These are phyloP conservation scores for Brachionus koreanus DNA, from an alignment of 1,140 invertebrate genomes.

Conservation along the genomic window DNA sequence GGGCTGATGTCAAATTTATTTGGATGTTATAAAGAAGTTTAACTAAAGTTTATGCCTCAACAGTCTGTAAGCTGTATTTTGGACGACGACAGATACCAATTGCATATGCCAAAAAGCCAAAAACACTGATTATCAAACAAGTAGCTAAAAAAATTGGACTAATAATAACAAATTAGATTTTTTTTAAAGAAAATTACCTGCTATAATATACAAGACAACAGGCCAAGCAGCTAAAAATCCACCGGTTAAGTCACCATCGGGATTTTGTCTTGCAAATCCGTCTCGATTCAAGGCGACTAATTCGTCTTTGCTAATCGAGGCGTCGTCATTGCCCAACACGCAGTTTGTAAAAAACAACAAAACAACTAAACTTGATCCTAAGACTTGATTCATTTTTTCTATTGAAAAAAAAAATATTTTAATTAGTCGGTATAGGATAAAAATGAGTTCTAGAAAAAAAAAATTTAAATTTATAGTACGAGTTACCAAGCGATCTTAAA, in stretches of 20 bases:
- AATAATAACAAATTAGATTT: not conserved
- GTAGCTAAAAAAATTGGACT: not conserved
- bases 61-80: not conserved
- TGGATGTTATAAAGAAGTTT: not conserved
- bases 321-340: not conserved
- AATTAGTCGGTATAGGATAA: not conserved
- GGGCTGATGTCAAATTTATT: not conserved
- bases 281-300: not conserved
- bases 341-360: not conserved
- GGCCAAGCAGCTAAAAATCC: slow-evolving; percentile 37
- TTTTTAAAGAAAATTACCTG: slow-evolving; percentile 1
- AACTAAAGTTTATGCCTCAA: not conserved
- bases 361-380: not conserved
- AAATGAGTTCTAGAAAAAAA: not conserved
- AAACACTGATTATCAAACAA: not conserved
- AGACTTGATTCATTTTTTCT: not conserved
- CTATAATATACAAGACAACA: not conserved
- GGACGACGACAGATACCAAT: slow-evolving; percentile 27
- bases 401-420: not conserved
- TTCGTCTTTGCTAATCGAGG: not conserved
- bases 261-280: slow-evolving; percentile 11
- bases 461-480: not conserved
- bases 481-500: slow-evolving; percentile 33
- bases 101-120: slow-evolving; percentile 30
- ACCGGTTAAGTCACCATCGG: not conserved